Evolutionary conservation across 1,140 invertebrate species (phyloP).

Genomic region (Agraylea sexmaculata): DNA sequence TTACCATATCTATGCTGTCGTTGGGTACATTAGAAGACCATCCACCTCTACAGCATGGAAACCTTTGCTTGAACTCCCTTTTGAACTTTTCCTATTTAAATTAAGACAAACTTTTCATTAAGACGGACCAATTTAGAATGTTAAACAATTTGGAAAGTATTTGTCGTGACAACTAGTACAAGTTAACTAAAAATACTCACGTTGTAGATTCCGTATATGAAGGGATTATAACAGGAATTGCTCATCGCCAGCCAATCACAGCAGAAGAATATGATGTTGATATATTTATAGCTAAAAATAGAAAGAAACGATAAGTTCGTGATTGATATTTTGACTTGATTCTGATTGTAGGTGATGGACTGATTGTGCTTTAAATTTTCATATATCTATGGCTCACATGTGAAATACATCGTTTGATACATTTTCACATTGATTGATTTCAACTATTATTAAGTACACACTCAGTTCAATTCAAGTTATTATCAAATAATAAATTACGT

Average conservation of each 20-base stretch:
- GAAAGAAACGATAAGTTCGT: no score
- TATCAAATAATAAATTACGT: no score
- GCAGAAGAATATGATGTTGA: slow-evolving; percentile 68
- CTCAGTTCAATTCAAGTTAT: no score
- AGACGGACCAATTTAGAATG: not conserved
- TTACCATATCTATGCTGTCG: slow-evolving; percentile 28
- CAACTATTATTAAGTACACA: no score
- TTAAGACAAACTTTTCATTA: slow-evolving; percentile 3
- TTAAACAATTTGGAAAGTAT: no score
- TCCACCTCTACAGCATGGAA: slow-evolving; percentile 37
- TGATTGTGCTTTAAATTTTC: no score
- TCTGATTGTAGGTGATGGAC: no score
- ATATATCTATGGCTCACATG: no score
- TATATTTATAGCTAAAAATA: slow-evolving; percentile 53
- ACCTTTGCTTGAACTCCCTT: slow-evolving; percentile 54
- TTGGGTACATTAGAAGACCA: slow-evolving; percentile 25
- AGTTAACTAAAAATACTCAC: slow-evolving; percentile 45
- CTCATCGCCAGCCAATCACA: slow-evolving; percentile 81
- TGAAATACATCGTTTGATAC: no score
- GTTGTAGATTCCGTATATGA: slow-evolving; percentile 80
- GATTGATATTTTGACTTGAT: no score
- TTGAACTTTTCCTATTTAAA: slow-evolving; percentile 55
- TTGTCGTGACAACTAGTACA: no score
- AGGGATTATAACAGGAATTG: slow-evolving; percentile 77
- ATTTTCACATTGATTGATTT: no score